phyloP scores from a whole-genome alignment of 2,797 vertebrate genomes.

The Tympanoctomys barrerae region DNA sequence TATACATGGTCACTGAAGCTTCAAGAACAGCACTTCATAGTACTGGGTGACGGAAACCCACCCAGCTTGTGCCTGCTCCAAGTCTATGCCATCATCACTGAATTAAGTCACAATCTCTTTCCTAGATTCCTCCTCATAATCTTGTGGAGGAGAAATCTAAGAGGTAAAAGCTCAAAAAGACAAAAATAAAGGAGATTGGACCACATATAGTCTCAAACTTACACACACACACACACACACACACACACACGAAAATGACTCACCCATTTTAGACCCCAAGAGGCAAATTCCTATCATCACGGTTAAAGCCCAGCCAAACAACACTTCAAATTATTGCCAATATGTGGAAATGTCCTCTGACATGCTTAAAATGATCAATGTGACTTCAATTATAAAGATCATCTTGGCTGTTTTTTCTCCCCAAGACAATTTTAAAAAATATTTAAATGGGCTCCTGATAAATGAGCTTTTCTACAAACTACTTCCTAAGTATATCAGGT shows the following conservation, averaged over 20 bases:
- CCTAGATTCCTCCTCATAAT: not conserved
- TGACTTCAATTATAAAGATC: slow-evolving; percentile 7
- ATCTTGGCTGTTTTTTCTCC: slow-evolving; percentile 19
- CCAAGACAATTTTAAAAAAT: slow-evolving; percentile 19
- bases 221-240: too few relatives aligned
- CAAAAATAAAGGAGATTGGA: not conserved
- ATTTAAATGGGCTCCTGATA: slow-evolving; percentile 41
- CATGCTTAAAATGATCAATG: not conserved
- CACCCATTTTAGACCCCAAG: not conserved
- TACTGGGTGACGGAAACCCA: not conserved
- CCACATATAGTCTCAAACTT: not conserved
- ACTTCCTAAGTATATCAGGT: not conserved
- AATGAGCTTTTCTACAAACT: slow-evolving; percentile 59
- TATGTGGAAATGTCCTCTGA: not conserved
- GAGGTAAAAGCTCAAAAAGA: not conserved
- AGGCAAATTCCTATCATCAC: slow-evolving; percentile 16
- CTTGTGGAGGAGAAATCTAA: slow-evolving; percentile 31
- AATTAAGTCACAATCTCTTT: not conserved
- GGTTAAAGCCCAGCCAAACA: slow-evolving; percentile 17
- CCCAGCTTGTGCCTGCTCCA: not conserved
- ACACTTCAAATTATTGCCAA: not conserved
- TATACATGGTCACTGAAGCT: not conserved
- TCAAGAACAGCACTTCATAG: not conserved
- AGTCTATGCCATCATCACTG: not conserved
- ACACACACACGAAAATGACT: not conserved